Percentiles rank a stretch among this genome's conserved stretches.
phyloP scores from a whole-genome alignment of 2,888 invertebrate species.

The Pyralis farinalis region DNA sequence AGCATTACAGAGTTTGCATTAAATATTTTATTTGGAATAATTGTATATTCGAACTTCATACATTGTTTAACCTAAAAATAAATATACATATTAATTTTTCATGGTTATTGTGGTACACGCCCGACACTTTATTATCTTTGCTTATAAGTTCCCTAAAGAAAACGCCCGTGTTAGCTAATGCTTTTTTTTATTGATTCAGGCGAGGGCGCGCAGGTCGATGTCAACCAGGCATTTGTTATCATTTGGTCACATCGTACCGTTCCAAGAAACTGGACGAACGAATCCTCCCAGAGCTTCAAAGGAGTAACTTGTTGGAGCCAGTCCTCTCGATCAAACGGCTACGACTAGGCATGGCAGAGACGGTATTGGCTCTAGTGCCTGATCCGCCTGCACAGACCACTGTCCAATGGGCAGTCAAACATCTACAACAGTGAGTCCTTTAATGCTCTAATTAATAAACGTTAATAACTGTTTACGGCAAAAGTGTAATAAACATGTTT shows the following conservation, averaged over 20 bases:
- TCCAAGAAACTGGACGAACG: slow-evolving; percentile 83
- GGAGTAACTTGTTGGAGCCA: slow-evolving; percentile 91
- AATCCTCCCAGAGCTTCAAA: slow-evolving; percentile 90
- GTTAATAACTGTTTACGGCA: too few relatives aligned
- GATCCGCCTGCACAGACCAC: slow-evolving; percentile 87
- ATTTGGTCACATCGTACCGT: slow-evolving; percentile 86
- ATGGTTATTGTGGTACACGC: too few relatives aligned
- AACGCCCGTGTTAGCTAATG: too few relatives aligned
- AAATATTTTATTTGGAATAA: too few relatives aligned
- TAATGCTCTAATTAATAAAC: too few relatives aligned
- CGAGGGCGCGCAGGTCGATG: slow-evolving; percentile 94
- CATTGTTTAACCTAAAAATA: too few relatives aligned
- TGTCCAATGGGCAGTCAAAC: slow-evolving; percentile 83
- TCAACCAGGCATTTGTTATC: slow-evolving; percentile 92
- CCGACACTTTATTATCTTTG: too few relatives aligned
- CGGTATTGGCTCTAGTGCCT: slow-evolving; percentile 86
- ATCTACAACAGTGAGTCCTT: slow-evolving; percentile 59
- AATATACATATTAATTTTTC: too few relatives aligned
- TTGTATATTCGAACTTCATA: too few relatives aligned
- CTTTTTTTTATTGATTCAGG: slow-evolving; percentile 33
- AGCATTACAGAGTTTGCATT: too few relatives aligned
- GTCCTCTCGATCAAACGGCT: slow-evolving; percentile 91
- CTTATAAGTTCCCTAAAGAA: too few relatives aligned
- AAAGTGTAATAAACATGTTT: too few relatives aligned
- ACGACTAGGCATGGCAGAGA: slow-evolving; percentile 83